phyloP scores from a whole-genome alignment of 2,888 invertebrate genomes.

The Sphaerophoria rueppellii region DNA sequence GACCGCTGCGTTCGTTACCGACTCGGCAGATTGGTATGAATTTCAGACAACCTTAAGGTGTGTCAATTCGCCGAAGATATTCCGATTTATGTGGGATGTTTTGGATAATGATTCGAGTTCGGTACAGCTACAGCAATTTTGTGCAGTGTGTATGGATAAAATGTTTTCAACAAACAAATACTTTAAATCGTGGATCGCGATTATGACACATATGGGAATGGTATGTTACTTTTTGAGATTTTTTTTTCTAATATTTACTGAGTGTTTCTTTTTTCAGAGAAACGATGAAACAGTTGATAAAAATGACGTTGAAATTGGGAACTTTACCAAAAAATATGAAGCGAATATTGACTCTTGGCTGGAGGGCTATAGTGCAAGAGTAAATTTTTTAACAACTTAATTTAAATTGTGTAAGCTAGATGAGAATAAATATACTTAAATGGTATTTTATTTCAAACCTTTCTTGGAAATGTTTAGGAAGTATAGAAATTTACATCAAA shows the following conservation, averaged over 20 bases:
- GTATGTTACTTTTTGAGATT: too few species aligned
- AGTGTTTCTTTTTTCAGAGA: background rate
- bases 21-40: background rate
- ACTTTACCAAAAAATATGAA: constrained; percentile 4
- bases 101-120: background rate
- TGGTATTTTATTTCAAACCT: too few species aligned
- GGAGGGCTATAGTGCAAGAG: background rate
- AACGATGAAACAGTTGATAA: background rate
- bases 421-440: too few species aligned
- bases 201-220: too few species aligned
- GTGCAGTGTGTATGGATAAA: background rate
- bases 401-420: background rate
- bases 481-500: too few species aligned
- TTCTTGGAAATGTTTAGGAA: too few species aligned
- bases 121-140: background rate
- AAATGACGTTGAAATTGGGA: background rate
- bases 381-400: background rate
- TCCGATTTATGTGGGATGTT: background rate
- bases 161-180: too few species aligned
- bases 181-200: too few species aligned
- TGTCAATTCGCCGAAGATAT: background rate
- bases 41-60: background rate
- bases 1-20: too few species aligned
- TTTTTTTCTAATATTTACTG: too few species aligned
- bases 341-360: background rate